A percentile compares a stretch with the other conserved stretches of the same genome.
Evolutionary conservation across 2,797 vertebrate genomes (phyloP).

Genomic region (Characodon lateralis): DNA sequence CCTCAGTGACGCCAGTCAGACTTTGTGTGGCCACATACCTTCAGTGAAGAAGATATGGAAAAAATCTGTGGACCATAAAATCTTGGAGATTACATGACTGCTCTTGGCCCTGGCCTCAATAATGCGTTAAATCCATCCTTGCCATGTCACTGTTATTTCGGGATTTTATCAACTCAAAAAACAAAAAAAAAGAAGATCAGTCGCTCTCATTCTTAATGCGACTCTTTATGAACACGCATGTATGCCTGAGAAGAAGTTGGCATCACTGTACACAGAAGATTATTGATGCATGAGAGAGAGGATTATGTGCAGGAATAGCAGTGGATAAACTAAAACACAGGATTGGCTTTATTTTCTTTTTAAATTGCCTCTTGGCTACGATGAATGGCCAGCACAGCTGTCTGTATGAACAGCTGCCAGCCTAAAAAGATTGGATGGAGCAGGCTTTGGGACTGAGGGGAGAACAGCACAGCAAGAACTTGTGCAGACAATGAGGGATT

Average conservation of each 20-base stretch:
- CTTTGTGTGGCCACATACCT: constrained; percentile 80
- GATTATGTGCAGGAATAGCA: constrained; percentile 82
- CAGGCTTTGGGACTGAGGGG: constrained; percentile 51
- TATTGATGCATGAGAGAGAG: constrained; percentile 56
- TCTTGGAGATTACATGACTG: constrained; percentile 81
- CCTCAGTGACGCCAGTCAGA: constrained; percentile 80
- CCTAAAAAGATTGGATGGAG: constrained; percentile 70
- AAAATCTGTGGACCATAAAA: constrained; percentile 76
- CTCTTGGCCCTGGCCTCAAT: constrained; percentile 67
- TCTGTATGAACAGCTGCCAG: constrained; percentile 82
- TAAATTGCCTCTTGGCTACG: constrained; percentile 70
- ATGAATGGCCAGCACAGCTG: constrained; percentile 81
- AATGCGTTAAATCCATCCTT: constrained; percentile 73
- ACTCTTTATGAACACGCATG: constrained; percentile 31
- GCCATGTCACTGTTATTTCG: constrained; percentile 68
- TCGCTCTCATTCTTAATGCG: constrained; percentile 34
- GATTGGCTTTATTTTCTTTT: constrained; percentile 80
- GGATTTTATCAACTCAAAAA: constrained; percentile 67
- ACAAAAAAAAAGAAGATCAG: constrained; percentile 49
- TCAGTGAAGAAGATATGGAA: constrained; percentile 79
- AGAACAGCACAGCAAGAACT: constrained; percentile 71
- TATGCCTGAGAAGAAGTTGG: constrained; percentile 21
- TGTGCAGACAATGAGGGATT: constrained; percentile 66
- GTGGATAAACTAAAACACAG: constrained; percentile 84
- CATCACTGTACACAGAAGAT: constrained; percentile 35